These are phyloP conservation scores for Lasioglossum baleicum DNA, from an alignment of 1,140 invertebrate species.

Conservation along the genomic window DNA sequence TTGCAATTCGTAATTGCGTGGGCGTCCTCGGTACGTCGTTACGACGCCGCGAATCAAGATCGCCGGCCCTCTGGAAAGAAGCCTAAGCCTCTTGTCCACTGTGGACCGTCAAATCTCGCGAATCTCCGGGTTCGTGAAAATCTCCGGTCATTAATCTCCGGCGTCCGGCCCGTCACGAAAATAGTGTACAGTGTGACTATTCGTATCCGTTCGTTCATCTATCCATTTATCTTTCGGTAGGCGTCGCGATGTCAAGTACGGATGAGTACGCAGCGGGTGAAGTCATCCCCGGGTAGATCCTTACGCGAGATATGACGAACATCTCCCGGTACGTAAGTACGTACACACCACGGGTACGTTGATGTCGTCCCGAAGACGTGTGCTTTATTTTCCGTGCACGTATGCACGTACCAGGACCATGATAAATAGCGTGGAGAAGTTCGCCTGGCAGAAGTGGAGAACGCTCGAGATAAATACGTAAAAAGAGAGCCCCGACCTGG, in stretches of 20 bases:
- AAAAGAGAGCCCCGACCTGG: neutral
- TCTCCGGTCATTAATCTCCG: slow-evolving; percentile 40
- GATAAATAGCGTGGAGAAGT: slow-evolving; percentile 65
- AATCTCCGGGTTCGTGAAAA: slow-evolving; percentile 25
- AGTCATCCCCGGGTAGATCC: slow-evolving; percentile 62
- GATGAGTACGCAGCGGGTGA: slow-evolving; percentile 59
- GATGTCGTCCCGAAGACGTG: slow-evolving; percentile 51
- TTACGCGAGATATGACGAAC: slow-evolving; percentile 61
- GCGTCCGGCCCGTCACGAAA: slow-evolving; percentile 21
- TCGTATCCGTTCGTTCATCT: slow-evolving; percentile 47
- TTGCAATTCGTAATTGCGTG: no score
- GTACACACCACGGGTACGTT: slow-evolving; percentile 35
- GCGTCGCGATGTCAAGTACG: slow-evolving; percentile 54
- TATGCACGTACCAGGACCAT: slow-evolving; percentile 56
- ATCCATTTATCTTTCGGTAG: slow-evolving; percentile 55
- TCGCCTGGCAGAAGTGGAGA: slow-evolving; percentile 28
- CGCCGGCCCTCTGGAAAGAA: no score
- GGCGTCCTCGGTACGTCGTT: no score
- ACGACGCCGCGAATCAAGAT: no score
- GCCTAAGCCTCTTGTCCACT: no score
- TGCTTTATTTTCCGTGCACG: slow-evolving; percentile 63
- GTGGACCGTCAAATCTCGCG: neutral
- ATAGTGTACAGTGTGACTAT: slow-evolving; percentile 37
- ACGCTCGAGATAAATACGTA: slow-evolving; percentile 22
- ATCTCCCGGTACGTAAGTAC: slow-evolving; percentile 35